Evolutionary conservation across 2,888 invertebrate species (phyloP), one percentile per base, ranked within the genome.

Genomic region (Drosophila anomelani): DNA sequence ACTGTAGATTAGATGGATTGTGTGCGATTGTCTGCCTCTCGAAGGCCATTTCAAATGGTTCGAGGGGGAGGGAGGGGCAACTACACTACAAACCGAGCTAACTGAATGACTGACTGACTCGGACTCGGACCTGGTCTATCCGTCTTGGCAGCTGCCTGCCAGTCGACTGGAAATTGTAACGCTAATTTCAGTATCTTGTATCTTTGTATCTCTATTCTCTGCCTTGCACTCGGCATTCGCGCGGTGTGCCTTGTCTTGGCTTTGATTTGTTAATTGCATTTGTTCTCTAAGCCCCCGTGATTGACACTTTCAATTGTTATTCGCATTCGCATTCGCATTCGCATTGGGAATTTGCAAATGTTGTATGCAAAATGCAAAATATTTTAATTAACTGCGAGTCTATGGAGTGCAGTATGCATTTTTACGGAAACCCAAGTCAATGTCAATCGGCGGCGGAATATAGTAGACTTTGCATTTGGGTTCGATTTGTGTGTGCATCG

Each of bases 201-300:
- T 71, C 56, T 56, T 56, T 51, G 51, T 54, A 55, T 72, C 62
- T 58, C 56, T 44, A 53, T 54, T 61, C 51, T 54, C 17, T 62
- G 41, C 39, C 10, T 34, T 3, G 2, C 1, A 32, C 10, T 32
- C 32, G 32, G n/a, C 39, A 47, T 36, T 10, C 56, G 59, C 53
- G 51, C 39, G 66, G 63, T 44, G 75, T 76, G 36, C 47, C 49
- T 47, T 63, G 72, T 67, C 46, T 68, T 63, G 78, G 71, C 75
- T 80, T 80, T 62, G 84, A 84, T 86, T 81, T 75, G 77, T 84
- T 83, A 83, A 83, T 83, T 81, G 81, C 87, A 80, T 77, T 80
- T 66, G 57, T 76, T 81, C 81, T 61, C 41, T 36, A 51, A 51
- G 51, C 51, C 53, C 69, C 61, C 70, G 26, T 88, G 85, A 85